Evolutionary conservation across 2,888 invertebrate species (phyloP).

Genomic region (Tridacna crocea): DNA sequence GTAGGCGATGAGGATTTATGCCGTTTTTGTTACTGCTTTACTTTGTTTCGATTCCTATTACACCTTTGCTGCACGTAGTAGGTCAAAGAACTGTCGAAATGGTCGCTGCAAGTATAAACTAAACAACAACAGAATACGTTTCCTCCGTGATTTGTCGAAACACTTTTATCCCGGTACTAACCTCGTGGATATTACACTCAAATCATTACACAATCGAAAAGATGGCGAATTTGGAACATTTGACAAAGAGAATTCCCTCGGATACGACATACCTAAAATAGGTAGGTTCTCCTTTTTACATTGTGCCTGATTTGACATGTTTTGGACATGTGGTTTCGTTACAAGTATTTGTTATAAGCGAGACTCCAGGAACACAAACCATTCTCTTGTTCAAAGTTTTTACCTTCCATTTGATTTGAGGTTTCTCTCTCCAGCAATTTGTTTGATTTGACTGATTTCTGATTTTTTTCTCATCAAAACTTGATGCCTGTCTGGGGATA

Average conservation of each 20-base stretch:
- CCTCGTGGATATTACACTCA: conserved; percentile 51
- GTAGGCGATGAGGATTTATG: conserved; percentile 60
- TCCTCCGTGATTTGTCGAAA: conserved; percentile 50
- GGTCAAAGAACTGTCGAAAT: conserved; percentile 42
- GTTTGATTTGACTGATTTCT: too few species aligned
- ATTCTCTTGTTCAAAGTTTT: too few species aligned
- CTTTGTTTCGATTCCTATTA: conserved; percentile 51
- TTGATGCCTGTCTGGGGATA: too few species aligned
- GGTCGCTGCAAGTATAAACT: conserved; percentile 52
- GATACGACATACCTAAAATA: conserved; percentile 60
- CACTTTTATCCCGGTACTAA: conserved; percentile 47
- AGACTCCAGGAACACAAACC: too few species aligned
- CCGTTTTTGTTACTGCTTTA: conserved; percentile 50
- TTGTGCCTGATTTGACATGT: too few species aligned
- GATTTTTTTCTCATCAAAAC: too few species aligned
- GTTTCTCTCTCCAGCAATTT: too few species aligned
- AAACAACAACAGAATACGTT: conserved; percentile 44
- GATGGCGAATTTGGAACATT: conserved; percentile 48
- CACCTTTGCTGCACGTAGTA: conserved; percentile 36
- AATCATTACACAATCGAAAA: conserved; percentile 48
- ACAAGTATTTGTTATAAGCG: too few species aligned
- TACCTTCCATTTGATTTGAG: too few species aligned
- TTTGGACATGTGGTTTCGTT: too few species aligned
- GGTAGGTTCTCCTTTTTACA: conserved; percentile 35
- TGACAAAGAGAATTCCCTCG: conserved; percentile 38